Percentiles rank a stretch among this genome's conserved stretches.
Evolutionary conservation across 1,140 invertebrate species (phyloP).

Genomic region (Anastrepha ludens): DNA sequence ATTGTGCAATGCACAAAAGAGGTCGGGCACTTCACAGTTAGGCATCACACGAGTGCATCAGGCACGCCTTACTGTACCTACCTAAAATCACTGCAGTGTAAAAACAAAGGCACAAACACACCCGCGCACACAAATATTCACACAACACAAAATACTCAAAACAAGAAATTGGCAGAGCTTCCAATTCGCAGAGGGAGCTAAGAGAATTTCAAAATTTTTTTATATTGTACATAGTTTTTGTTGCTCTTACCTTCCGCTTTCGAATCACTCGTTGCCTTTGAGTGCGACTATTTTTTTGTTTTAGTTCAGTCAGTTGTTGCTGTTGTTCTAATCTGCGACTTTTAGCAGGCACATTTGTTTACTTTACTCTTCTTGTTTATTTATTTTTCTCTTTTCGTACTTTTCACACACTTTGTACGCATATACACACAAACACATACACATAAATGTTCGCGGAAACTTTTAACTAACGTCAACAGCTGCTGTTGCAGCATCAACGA

Average conservation of each 20-base stretch:
- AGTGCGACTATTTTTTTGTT: background rate
- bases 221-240: background rate
- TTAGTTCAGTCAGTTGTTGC: background rate
- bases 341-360: constrained; percentile 2
- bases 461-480: constrained; percentile 32
- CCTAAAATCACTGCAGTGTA: constrained; percentile 48
- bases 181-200: background rate
- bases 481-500: constrained; percentile 14
- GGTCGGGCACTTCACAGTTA: background rate
- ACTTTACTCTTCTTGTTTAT: background rate
- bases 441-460: background rate
- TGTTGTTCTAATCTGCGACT: background rate
- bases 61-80: background rate
- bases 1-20: background rate
- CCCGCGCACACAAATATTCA: background rate
- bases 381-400: background rate
- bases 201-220: background rate
- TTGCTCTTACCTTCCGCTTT: constrained; percentile 5
- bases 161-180: constrained; percentile 33
- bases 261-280: background rate
- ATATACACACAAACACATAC: background rate
- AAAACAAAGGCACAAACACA: background rate
- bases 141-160: background rate
- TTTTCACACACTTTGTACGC: background rate
- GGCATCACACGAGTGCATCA: background rate